These are phyloP conservation scores for Prolemur simus DNA, from an alignment of 2,113 vertebrate genomes.

Conservation along the genomic window DNA sequence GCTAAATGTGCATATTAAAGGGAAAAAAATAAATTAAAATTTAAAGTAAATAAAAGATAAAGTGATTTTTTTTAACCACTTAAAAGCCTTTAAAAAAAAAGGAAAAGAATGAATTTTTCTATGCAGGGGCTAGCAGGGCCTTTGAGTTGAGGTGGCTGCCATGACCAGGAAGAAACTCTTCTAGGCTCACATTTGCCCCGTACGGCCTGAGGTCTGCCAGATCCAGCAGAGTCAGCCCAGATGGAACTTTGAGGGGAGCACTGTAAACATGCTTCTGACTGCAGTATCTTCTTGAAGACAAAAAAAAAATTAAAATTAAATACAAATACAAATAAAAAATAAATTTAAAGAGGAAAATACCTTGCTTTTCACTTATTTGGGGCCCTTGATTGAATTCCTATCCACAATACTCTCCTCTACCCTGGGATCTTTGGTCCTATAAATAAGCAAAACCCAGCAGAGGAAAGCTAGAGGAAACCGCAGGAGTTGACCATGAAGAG, in stretches of 20 bases:
- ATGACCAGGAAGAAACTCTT: not conserved
- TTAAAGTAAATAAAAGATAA: not conserved
- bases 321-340: not conserved
- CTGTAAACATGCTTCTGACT: not conserved
- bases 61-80: not conserved
- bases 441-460: not conserved
- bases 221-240: no score
- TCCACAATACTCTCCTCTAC: not conserved
- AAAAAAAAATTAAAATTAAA: not conserved
- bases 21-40: not conserved
- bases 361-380: not conserved
- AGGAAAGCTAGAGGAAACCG: no score
- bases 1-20: not conserved
- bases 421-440: not conserved
- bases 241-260: not conserved
- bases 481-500: not conserved
- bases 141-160: not conserved
- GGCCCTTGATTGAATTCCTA: not conserved
- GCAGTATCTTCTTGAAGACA: not conserved
- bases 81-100: not conserved
- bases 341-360: not conserved
- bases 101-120: not conserved
- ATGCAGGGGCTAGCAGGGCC: accelerated
- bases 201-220: not conserved
- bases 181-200: not conserved